Conservation (phyloP, 2,888 invertebrate species). For the Cistogaster globosa region DNA sequence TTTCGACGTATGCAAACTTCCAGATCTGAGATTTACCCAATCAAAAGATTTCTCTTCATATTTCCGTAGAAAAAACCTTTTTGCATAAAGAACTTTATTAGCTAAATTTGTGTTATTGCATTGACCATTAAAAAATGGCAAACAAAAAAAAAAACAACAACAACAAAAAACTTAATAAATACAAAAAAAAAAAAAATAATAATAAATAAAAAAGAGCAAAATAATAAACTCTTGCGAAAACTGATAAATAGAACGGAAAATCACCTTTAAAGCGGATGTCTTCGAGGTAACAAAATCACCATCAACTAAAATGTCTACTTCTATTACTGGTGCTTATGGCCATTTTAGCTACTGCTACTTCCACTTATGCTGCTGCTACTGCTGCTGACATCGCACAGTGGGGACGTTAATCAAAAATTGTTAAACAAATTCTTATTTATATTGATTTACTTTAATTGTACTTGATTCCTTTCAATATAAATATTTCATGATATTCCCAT, state of each 20-base stretch:
- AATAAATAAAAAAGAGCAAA: slow-evolving; percentile 13
- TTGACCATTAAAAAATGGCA: slow-evolving; percentile 52
- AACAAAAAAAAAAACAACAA: not conserved
- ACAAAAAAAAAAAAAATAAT: slow-evolving; percentile 27
- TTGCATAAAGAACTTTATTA: slow-evolving; percentile 40
- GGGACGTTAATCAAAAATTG: too few species aligned
- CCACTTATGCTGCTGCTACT: slow-evolving; percentile 52
- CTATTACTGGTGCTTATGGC: slow-evolving; percentile 44
- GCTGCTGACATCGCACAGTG: slow-evolving; percentile 23
- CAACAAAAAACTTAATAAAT: slow-evolving; percentile 27
- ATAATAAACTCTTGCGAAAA: slow-evolving; percentile 59
- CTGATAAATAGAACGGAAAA: slow-evolving; percentile 72
- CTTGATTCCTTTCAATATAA: too few species aligned
- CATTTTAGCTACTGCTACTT: slow-evolving; percentile 32
- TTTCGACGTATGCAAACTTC: too few species aligned
- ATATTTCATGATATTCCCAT: too few species aligned
- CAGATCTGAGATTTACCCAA: too few species aligned
- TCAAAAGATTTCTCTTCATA: slow-evolving; percentile 1
- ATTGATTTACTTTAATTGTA: too few species aligned
- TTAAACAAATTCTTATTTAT: too few species aligned
- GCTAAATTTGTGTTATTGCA: slow-evolving; percentile 35
- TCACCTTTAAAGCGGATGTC: slow-evolving; percentile 76
- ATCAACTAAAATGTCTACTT: slow-evolving; percentile 65
- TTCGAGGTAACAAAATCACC: slow-evolving; percentile 77
- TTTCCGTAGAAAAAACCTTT: not conserved